These are phyloP conservation scores for Athrips mouffetella DNA, from an alignment of 2,888 invertebrate species.

Conservation along the genomic window DNA sequence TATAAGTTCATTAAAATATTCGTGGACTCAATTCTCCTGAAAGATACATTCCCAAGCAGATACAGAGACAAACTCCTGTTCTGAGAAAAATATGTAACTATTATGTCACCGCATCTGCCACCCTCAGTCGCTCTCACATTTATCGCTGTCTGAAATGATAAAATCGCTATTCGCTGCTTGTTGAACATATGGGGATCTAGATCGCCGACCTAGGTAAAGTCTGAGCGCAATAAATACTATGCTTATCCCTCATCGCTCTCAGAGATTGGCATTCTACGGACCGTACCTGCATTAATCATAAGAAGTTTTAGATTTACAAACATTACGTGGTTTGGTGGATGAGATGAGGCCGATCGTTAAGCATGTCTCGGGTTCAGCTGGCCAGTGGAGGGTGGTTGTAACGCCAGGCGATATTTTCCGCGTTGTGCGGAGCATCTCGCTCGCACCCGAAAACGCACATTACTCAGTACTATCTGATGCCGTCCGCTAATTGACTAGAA, in stretches of 20 bases:
- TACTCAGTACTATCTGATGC: conserved; percentile 71
- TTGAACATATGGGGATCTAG: conserved; percentile 3
- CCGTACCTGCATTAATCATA: background rate
- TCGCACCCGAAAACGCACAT: conserved; percentile 41
- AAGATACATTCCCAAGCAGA: background rate
- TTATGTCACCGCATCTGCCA: background rate
- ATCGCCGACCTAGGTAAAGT: background rate
- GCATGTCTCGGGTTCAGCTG: background rate
- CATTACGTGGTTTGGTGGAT: background rate
- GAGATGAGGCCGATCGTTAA: background rate
- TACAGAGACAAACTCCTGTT: background rate
- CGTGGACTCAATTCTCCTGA: background rate
- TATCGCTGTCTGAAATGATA: background rate
- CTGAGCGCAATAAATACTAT: conserved; percentile 1
- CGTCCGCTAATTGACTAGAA: conserved; percentile 76
- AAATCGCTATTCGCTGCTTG: background rate
- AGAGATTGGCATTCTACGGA: conserved; percentile 2
- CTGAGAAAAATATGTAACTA: background rate
- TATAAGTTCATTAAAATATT: too few relatives aligned
- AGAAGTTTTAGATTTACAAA: conserved; percentile 1
- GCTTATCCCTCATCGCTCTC: background rate
- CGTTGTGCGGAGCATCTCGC: conserved; percentile 20
- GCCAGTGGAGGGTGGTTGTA: background rate
- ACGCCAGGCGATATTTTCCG: conserved; percentile 15
- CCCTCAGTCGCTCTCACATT: background rate